Conservation (phyloP, 2,797 vertebrate genomes). For the Tangara arthus region DNA sequence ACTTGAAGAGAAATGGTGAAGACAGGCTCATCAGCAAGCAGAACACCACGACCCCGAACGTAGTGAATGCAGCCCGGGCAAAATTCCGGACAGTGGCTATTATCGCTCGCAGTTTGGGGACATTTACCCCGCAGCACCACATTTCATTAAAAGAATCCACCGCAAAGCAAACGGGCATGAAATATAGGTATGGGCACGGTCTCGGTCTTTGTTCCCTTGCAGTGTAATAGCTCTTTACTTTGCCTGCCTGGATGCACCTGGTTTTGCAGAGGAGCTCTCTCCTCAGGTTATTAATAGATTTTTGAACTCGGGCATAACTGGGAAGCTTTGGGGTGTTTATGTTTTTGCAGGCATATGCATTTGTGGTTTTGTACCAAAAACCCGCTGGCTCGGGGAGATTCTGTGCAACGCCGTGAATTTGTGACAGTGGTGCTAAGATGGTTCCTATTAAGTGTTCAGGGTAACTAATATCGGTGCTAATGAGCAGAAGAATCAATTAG, state of each 20-base stretch:
- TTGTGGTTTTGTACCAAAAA: neutral
- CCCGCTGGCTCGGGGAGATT: neutral
- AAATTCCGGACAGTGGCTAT: constrained; percentile 98
- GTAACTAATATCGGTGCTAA: neutral
- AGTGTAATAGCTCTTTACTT: neutral
- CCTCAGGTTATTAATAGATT: neutral
- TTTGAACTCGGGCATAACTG: neutral
- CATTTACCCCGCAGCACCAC: constrained; percentile 93
- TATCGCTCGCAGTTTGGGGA: constrained; percentile 94
- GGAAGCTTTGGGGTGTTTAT: neutral
- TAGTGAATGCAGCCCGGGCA: constrained; percentile 93
- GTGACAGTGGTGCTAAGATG: neutral
- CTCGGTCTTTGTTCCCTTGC: neutral
- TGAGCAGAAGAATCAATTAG: neutral
- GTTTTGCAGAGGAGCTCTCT: neutral
- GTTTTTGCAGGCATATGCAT: neutral
- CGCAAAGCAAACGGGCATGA: constrained; percentile 98
- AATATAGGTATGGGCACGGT: constrained; percentile 89
- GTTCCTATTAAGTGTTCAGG: neutral
- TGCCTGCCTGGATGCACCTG: neutral
- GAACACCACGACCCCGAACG: constrained; percentile 87
- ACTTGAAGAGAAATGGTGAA: constrained; percentile 95
- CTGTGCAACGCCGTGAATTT: neutral
- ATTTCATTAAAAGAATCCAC: constrained; percentile 99
- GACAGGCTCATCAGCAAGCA: constrained; percentile 91